Evolutionary conservation across 2,113 vertebrate genomes (phyloP), one percentile per base, ranked within the genome.

Genomic region (Odontophorus gujanensis): DNA sequence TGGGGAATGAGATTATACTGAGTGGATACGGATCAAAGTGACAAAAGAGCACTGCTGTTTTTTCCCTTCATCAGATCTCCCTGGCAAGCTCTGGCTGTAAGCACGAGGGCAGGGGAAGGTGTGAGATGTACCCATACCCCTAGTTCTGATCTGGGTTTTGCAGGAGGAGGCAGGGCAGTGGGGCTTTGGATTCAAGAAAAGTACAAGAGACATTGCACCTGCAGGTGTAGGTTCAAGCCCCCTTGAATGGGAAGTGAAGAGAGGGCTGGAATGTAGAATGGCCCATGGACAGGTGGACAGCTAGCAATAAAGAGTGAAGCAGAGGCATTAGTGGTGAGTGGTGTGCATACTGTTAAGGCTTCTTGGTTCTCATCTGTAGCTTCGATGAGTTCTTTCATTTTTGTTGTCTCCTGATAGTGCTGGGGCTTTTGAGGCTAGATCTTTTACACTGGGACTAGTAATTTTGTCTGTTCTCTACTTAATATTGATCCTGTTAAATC

Each of bases 111-210:
- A 19, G 21, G 47, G 21, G 9, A 48, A 65, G 62, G 43, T 2
- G 4, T 1, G 36, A 40, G 75, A 10, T 3, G 0, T 9, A 1
- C n/a, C 65, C 1, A 0, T 16, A 17, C 28, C 53, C n/a, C 4
- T 1, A 19, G 59, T 1, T 81, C 21, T 11, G 3, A 18, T 42
- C 12, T 42, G 50, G n/a, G 6, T 77, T 62, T 20, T 51, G 67
- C 42, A 77, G 81, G 36, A 67, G 57, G 38, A 69, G n/a, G 59
- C 17, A 24, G 34, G 26, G 34, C 57, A 36, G 32, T n/a, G 85
- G 58, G 82, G 43, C 6, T 77, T 67, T 63, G 76, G 42, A 8
- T 25, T 61, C 34, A 48, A 8, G 59, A 48, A 62, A 19, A 4
- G 0, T 8, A 15, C 19, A 67, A 57, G 74, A 81, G 43, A 12